A percentile compares a stretch with the other conserved stretches of the same genome.
Conservation (phyloP, 2,113 vertebrate species). For the Hemiscyllium ocellatum region DNA sequence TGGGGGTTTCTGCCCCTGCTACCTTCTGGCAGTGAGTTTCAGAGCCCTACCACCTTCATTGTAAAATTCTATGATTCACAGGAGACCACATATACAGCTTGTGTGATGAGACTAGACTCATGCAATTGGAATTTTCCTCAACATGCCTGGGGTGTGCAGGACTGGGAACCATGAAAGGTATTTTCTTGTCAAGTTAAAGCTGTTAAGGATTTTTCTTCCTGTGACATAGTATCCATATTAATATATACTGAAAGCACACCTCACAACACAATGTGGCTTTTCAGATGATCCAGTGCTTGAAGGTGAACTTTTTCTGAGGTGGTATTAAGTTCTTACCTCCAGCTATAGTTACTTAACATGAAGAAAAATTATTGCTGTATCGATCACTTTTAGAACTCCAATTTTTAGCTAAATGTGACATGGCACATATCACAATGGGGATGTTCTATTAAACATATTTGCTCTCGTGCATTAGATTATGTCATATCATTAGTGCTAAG, state of each 20-base stretch:
- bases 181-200: too few relatives aligned
- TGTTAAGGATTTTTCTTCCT: not conserved
- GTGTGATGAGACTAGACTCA: not conserved
- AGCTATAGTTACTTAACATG: slow-evolving; percentile 39
- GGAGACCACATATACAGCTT: too few relatives aligned
- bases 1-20: not conserved
- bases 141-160: slow-evolving; percentile 1
- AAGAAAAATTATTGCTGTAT: slow-evolving; percentile 25
- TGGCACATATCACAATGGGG: slow-evolving; percentile 40
- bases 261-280: slow-evolving; percentile 27
- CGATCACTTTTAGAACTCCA: not conserved
- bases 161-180: not conserved
- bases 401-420: not conserved
- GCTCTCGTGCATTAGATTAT: slow-evolving; percentile 39
- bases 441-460: slow-evolving; percentile 21
- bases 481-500: not conserved
- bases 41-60: not conserved
- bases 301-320: not conserved
- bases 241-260: slow-evolving; percentile 11
- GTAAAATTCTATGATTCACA: too few relatives aligned
- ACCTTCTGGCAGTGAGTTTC: not conserved
- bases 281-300: not conserved
- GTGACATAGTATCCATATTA: not conserved
- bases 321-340: slow-evolving; percentile 35
- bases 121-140: not conserved